Base-by-base conservation (phyloP, 2,797 vertebrate genomes). In the Neosilurus hyrtlii region DNA sequence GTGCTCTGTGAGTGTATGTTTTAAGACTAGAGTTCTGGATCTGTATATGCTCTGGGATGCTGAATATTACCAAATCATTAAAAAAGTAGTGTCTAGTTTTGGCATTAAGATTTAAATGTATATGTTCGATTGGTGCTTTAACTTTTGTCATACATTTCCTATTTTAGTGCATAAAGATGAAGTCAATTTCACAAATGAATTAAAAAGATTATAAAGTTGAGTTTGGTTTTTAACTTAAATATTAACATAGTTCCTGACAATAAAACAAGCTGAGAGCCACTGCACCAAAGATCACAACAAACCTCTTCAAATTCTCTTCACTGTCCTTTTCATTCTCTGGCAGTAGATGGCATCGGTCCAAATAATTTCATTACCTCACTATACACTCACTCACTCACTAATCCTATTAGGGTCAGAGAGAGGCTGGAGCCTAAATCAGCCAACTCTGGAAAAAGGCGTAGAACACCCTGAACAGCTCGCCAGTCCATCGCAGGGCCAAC, bases 301-400 rank as follows among this genome's bases (percentile, higher is more conserved):
- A 57, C 22, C 24, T 49, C 30, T 59, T 56, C 54, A 81, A 16
- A 16, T 15, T 59, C 26, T 43, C 20, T 59, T 37, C 20, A n/a
- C 35, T 59, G 74, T 54, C 56, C 61, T 63, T 86, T 62, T 76
- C 0, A 6, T n/a, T 73, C 61, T 86, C 26, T 52, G 12, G 3
- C 92, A 92, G 86, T 83, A 93, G 93, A 89, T 91, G 91, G 90
- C 79, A 37, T 86, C 72, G 74, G n/a, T 81, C 22, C n/a, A 63
- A 68, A 14, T 12, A 15, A 84, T 82, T 54, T 22, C 59, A 49
- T 9, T 72, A 57, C 62, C 54, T 71, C 62, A 43, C 82, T 52
- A 79, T 24, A 52, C 49, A 24, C 30, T 30, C 30, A 30, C 30
- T 30, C 30, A 43, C 43, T 43, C 4, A 43, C 8, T 43, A 43